A percentile compares a stretch with the other conserved stretches of the same genome.
These are phyloP conservation scores for Stichopus chloronotus DNA, from an alignment of 35 echinoderm and acorn worm genomes.

Conservation along the genomic window DNA sequence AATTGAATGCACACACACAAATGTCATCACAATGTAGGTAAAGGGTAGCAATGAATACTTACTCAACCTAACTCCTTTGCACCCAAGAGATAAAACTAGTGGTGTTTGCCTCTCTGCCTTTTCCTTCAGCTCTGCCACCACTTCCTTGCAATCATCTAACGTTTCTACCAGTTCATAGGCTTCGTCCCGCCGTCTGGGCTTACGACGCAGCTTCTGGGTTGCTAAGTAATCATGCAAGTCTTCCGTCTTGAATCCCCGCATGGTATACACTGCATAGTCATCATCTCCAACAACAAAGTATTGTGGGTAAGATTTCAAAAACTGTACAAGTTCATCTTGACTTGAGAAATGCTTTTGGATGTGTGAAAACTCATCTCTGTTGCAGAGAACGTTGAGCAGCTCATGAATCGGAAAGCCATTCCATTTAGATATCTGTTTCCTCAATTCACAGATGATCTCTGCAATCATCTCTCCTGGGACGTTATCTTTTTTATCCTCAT, in stretches of 20 bases:
- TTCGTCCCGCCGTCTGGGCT: constrained; percentile 21
- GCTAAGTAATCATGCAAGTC: constrained; percentile 50
- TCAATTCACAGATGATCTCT: constrained; percentile 49
- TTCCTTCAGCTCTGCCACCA: constrained; percentile 29
- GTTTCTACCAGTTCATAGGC: constrained; percentile 45
- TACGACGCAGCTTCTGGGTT: constrained; percentile 37
- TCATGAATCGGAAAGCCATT: constrained; percentile 54
- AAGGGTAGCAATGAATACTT: not conserved
- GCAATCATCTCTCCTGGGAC: constrained; percentile 51
- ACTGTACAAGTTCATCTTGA: constrained; percentile 33
- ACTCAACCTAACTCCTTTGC: constrained; percentile 46
- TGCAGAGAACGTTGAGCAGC: constrained; percentile 46
- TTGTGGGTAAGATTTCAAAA: constrained; percentile 42
- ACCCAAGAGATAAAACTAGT: constrained; percentile 35
- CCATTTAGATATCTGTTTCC: constrained; percentile 51
- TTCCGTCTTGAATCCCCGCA: constrained; percentile 53
- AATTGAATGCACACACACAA: too few species aligned
- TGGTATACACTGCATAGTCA: constrained; percentile 35
- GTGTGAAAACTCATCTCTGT: constrained; percentile 49
- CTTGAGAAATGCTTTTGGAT: constrained; percentile 43
- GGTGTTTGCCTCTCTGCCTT: constrained; percentile 6
- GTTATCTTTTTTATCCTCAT: constrained; percentile 6
- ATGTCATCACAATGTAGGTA: too few species aligned
- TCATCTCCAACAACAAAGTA: constrained; percentile 44
- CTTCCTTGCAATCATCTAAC: constrained; percentile 49